Percentiles rank a stretch among this genome's conserved stretches.
phyloP scores from a whole-genome alignment of 2,113 vertebrate genomes.

The Gymnobelideus leadbeateri region DNA sequence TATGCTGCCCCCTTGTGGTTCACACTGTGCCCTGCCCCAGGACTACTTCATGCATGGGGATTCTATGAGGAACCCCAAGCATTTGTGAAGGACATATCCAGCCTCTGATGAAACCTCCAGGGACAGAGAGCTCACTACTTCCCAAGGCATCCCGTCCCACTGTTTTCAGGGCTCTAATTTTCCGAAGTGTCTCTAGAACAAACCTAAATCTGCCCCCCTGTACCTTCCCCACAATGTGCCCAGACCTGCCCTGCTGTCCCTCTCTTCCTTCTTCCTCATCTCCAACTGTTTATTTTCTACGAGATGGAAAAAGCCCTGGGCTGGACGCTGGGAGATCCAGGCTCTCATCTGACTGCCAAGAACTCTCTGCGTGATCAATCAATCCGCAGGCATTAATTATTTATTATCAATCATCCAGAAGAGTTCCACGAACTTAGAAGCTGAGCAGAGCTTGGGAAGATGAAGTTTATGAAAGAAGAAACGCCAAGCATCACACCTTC shows the following conservation, averaged over 20 bases:
- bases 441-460: not conserved
- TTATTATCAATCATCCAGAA: not conserved
- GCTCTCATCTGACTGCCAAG: not conserved
- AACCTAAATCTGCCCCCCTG: not conserved
- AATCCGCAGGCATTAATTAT: not conserved
- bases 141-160: not conserved
- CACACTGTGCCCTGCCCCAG: not conserved
- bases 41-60: not conserved
- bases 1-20: not conserved
- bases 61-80: not conserved
- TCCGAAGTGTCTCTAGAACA: too few relatives aligned
- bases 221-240: too few relatives aligned
- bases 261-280: not conserved
- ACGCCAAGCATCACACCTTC: too few relatives aligned
- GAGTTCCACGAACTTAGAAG: not conserved
- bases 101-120: not conserved
- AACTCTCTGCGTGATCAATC: not conserved
- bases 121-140: not conserved
- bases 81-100: not conserved
- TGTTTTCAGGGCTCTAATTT: not conserved
- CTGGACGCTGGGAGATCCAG: not conserved
- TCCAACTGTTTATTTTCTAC: not conserved
- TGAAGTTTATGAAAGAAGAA: not conserved
- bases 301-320: not conserved
- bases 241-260: not conserved